A percentile compares a stretch with the other conserved stretches of the same genome.
Conservation (phyloP, 1,140 invertebrate species). For the Prorops nasuta region DNA sequence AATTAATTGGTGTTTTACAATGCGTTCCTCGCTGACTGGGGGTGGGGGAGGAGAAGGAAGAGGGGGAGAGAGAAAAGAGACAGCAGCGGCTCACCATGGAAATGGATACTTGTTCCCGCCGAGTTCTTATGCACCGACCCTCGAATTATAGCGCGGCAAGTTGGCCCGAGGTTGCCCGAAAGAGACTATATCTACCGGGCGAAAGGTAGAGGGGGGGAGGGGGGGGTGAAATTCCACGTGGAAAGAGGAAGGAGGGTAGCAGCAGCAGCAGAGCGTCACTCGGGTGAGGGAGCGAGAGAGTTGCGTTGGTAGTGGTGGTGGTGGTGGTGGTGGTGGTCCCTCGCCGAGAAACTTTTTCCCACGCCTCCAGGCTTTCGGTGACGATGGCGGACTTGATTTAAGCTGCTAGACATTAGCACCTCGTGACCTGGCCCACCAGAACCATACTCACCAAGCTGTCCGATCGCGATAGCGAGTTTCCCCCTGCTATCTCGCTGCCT, state of each 20-base stretch:
- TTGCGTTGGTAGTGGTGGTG: too few species aligned
- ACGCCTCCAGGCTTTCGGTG: slow-evolving; percentile 16
- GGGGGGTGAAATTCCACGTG: too few species aligned
- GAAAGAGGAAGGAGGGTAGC: too few species aligned
- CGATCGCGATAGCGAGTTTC: slow-evolving; percentile 30
- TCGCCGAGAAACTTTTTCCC: slow-evolving; percentile 31
- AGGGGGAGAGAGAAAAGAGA: slow-evolving; percentile 15
- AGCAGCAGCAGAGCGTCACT: too few species aligned
- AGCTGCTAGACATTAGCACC: slow-evolving; percentile 37
- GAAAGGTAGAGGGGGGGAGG: neutral
- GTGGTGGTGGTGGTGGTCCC: too few species aligned
- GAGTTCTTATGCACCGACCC: slow-evolving; percentile 16
- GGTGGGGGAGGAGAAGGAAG: slow-evolving; percentile 15
- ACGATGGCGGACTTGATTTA: slow-evolving; percentile 29
- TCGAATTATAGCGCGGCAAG: slow-evolving; percentile 15
- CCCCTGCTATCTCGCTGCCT: slow-evolving; percentile 6
- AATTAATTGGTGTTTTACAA: too few species aligned
- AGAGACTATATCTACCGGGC: too few species aligned
- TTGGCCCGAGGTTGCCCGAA: too few species aligned
- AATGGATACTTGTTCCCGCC: slow-evolving; percentile 15
- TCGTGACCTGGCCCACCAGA: slow-evolving; percentile 18
- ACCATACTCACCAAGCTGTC: slow-evolving; percentile 22
- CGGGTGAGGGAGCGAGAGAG: too few species aligned
- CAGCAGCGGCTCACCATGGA: slow-evolving; percentile 2
- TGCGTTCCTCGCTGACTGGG: slow-evolving; percentile 1